Evolutionary conservation across 2,797 vertebrate species (phyloP), one percentile per base, ranked within the genome.

Genomic region (Gymnocypris eckloni): DNA sequence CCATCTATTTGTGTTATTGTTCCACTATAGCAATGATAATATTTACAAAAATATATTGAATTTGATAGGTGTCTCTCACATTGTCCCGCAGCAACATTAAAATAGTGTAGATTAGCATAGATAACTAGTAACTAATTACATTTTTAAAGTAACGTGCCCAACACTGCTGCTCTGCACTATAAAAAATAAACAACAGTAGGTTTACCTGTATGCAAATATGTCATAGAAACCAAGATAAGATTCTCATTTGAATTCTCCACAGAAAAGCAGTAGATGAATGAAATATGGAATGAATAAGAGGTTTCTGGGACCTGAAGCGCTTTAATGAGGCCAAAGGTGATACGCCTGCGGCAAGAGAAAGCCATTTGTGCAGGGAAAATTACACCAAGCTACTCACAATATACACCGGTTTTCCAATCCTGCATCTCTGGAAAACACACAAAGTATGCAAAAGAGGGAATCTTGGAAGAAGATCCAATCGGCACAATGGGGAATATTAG

Each of bases 301-400:
- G 48, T 90, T 25, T 77, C 25, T 75, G 69, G 81, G 25, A 89
- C 73, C 84, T 86, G 86, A 91, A 86, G 88, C 79, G 82, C 0
- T 82, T 90, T 92, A 94, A 94, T 93, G 92, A 95, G 91, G 88
- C 18, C 78, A 79, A 88, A 56, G 83, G 86, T 86, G 83, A 84
- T 89, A 90, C 91, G 92, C 92, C 91, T 92, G 90, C 90, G 92
- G 92, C 90, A 90, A 41, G 48, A 52, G 83, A 50, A 83, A 81
- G 85, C 64, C 22, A 18, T 64, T 61, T 75, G 70, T 67, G 75
- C 1, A 1, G 64, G 15, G 18, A 50, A 33, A 33, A 37, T 50
- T 45, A 66, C 41, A 66, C 59, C 12, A 16, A 15, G 41, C n/a
- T 59, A 22, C 39, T 71, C 37, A 15, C 50, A 82, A 16, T 41